Base-by-base conservation (phyloP, 37 sponge, comb jelly and placozoan genomes). In the Aplysina aerophoba region DNA sequence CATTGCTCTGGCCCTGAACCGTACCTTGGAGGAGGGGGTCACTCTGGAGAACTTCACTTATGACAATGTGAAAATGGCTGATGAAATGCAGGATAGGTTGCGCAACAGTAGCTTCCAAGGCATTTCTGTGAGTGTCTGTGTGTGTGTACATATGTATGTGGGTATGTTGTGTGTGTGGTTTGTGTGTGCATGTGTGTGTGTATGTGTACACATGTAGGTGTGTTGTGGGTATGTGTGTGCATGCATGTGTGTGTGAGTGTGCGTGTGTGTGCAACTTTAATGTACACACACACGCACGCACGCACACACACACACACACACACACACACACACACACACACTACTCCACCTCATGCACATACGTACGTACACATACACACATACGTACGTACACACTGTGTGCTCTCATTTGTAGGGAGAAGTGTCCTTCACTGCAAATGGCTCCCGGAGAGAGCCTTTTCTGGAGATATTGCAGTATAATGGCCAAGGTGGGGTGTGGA, bases 171-270 rank as follows among this genome's bases (percentile, higher is more conserved):
- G 44, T 64, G 54, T 66, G 44, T 63, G 44, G 41, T 8, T 0
- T 56, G 41, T 59, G 77, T 85, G 85, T 85, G 75, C 74, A 77
- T 65, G n/a, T 83, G 20, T 40, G 44, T 83, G 54, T 66, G 44
- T 63, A 24, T 50, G 41, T n/a, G 22, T 56, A 25, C 36, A 62
- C 74, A 77, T 85, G 75, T 85, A 77, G 55, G 85, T 68, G 77
- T 73, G 85, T n/a, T 85, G 85, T 73, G 60, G 57, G 50, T 50
- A 79, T 85, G 64, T 85, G 79, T 85, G 79, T 61, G 69, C 68
- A 55, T 69, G 73, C 27, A 30, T 65, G 71, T 69, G 71, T 69
- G 71, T 30, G 33, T 69, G 71, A 30, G 71, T 69, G 71, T 38
- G 59, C 1, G 20, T 63, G 56, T 36, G 27, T 59, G 38, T 81